phyloP scores from a whole-genome alignment of 2,113 vertebrate genomes.

The Steatornis caripensis region DNA sequence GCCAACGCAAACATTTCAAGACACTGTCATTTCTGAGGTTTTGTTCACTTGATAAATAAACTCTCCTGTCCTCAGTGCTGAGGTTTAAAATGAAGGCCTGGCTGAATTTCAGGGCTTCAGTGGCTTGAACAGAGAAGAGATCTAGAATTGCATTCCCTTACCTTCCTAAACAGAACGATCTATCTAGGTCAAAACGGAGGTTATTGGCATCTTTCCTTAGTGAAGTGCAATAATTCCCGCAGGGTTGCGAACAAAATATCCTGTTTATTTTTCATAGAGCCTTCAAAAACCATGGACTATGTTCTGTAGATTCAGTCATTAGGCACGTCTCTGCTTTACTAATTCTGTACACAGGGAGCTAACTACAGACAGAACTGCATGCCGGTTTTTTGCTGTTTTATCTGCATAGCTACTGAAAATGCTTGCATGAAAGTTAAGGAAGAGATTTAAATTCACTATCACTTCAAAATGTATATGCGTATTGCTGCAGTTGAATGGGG shows the following conservation, averaged over 20 bases:
- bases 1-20: not conserved
- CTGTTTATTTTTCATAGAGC: conserved; percentile 54
- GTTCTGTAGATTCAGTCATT: conserved; percentile 10
- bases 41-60: not conserved
- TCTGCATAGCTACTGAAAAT: conserved; percentile 23
- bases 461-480: not conserved
- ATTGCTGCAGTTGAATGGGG: not conserved
- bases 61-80: not conserved
- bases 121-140: conserved; percentile 4
- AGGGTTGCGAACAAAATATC: conserved; percentile 55
- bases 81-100: conserved; percentile 1
- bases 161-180: conserved; percentile 31
- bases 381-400: not conserved
- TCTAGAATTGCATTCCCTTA: conserved; percentile 29
- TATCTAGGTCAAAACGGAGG: conserved; percentile 64
- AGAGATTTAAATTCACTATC: conserved; percentile 2
- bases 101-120: conserved; percentile 11
- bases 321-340: not conserved
- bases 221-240: conserved; percentile 55
- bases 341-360: not conserved
- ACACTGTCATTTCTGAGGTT: not conserved
- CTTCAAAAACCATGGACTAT: conserved; percentile 23
- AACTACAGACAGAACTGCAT: not conserved
- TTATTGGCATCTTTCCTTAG: conserved; percentile 61
- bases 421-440: not conserved